Percentiles rank a stretch among this genome's conserved stretches.
Conservation (phyloP, 2,888 invertebrate genomes). For the Sinopyrophorus schimmeli region DNA sequence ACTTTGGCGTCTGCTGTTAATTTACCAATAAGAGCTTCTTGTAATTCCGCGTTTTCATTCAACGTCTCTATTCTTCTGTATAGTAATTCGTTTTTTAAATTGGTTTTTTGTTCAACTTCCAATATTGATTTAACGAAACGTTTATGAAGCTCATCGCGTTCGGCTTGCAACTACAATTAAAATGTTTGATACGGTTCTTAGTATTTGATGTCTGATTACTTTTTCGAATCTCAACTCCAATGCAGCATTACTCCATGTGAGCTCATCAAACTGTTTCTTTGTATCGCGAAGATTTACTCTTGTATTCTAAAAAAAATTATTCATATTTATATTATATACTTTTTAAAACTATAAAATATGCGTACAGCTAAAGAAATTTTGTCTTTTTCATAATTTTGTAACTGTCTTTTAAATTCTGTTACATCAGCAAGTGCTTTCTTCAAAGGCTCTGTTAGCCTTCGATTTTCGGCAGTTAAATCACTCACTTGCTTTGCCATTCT, state of each 20-base stretch:
- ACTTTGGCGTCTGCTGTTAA: conserved; percentile 55
- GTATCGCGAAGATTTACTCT: conserved; percentile 56
- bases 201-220: conserved; percentile 42
- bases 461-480: conserved; percentile 74
- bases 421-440: conserved; percentile 72
- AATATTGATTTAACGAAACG: conserved; percentile 82
- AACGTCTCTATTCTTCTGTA: conserved; percentile 74
- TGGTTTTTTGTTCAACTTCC: conserved; percentile 85
- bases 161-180: conserved; percentile 59
- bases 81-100: conserved; percentile 78
- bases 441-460: conserved; percentile 72
- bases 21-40: conserved; percentile 71
- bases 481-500: conserved; percentile 69
- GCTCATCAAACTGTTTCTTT: conserved; percentile 62
- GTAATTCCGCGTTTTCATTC: conserved; percentile 67
- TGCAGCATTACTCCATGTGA: conserved; percentile 68
- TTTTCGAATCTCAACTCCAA: conserved; percentile 78
- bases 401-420: conserved; percentile 71
- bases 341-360: conserved; percentile 2
- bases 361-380: conserved; percentile 68
- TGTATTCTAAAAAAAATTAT: conserved; percentile 57
- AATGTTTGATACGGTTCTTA: neutral
- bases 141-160: conserved; percentile 77
- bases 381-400: conserved; percentile 85
- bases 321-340: neutral